A percentile compares a stretch with the other conserved stretches of the same genome.
Evolutionary conservation across 1,140 invertebrate species (phyloP).

Genomic region (Gryllus bimaculatus): DNA sequence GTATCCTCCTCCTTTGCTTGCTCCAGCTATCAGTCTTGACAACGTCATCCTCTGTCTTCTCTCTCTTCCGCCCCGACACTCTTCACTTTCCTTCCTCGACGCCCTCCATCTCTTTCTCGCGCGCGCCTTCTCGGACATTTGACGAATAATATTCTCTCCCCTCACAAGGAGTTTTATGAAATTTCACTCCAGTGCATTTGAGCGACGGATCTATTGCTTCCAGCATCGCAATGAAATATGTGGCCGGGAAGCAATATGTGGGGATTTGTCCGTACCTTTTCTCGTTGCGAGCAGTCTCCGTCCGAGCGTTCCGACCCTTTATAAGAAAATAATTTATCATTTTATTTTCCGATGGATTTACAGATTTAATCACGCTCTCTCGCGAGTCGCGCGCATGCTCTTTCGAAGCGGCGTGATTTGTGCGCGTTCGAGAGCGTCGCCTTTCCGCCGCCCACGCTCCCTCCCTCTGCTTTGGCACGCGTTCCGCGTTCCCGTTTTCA

Average conservation of each 20-base stretch:
- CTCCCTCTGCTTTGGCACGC: too few relatives aligned
- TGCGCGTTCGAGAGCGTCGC: not conserved
- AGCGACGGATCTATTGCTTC: not conserved
- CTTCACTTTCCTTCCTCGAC: not conserved
- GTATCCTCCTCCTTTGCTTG: not conserved
- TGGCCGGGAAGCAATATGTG: not conserved
- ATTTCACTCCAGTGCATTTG: not conserved
- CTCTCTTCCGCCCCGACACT: not conserved
- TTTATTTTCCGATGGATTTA: not conserved
- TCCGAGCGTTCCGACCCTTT: not conserved
- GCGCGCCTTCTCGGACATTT: not conserved
- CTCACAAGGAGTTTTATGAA: not conserved
- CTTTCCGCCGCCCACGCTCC: too few relatives aligned
- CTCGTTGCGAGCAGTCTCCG: not conserved
- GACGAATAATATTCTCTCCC: not conserved
- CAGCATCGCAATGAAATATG: not conserved
- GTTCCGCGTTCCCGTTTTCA: too few relatives aligned
- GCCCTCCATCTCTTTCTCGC: not conserved
- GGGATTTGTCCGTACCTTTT: not conserved
- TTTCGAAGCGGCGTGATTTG: not conserved
- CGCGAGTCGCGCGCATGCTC: not conserved
- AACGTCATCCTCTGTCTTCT: not conserved
- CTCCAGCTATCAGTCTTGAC: not conserved
- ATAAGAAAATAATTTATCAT: not conserved
- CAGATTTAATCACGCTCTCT: not conserved